Evolutionary conservation across 2,888 invertebrate species (phyloP).

Genomic region (Drepanosiphum platanoidis): DNA sequence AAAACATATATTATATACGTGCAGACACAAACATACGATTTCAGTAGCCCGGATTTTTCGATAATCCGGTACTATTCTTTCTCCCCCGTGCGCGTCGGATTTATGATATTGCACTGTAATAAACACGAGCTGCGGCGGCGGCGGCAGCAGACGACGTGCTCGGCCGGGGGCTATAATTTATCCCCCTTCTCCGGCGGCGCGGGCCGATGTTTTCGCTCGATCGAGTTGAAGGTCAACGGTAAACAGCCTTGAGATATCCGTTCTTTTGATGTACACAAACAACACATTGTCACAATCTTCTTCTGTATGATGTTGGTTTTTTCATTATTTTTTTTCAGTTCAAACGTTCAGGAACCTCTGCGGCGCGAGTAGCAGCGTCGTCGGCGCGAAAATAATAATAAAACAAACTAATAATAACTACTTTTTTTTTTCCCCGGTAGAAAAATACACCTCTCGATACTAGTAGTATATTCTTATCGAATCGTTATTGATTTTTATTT

Average conservation of each 20-base stretch:
- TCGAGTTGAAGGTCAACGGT: conserved; percentile 56
- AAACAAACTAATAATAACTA: not conserved
- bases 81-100: no score
- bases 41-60: no score
- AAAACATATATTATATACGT: no score
- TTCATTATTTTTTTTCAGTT: conserved; percentile 42
- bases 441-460: no score
- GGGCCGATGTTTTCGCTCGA: conserved; percentile 27
- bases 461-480: not conserved
- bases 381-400: not conserved
- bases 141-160: conserved; percentile 15
- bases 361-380: not conserved
- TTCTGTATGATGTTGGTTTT: conserved; percentile 52
- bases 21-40: no score
- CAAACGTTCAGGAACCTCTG: conserved; percentile 48
- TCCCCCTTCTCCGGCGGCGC: conserved; percentile 8
- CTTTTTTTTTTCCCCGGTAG: no score
- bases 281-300: conserved; percentile 60
- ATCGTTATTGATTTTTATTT: conserved; percentile 9
- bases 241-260: conserved; percentile 53
- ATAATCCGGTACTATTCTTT: no score
- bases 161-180: conserved; percentile 17
- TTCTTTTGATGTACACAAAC: conserved; percentile 57
- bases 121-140: not conserved
- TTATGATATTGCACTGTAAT: no score